Conservation (phyloP, 2,797 vertebrate species). For the Odontamblyopus rebecca region DNA sequence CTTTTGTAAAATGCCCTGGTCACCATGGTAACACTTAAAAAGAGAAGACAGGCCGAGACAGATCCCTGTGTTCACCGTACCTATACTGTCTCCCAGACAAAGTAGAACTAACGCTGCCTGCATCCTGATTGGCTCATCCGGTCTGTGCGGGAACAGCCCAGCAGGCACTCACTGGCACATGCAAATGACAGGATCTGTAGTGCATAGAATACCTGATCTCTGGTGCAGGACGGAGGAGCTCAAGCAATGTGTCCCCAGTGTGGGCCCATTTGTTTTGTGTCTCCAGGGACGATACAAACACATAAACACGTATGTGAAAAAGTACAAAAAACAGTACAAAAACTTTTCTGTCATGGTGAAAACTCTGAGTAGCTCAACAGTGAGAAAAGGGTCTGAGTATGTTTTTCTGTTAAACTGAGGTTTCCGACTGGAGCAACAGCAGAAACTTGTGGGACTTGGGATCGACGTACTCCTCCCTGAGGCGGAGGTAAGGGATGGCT, state of each 20-base stretch:
- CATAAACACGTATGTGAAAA: conserved; percentile 36
- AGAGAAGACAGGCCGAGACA: conserved; percentile 38
- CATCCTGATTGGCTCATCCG: conserved; percentile 33
- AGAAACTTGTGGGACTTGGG: conserved; percentile 96
- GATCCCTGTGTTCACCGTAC: conserved; percentile 24
- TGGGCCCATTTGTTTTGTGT: conserved; percentile 29
- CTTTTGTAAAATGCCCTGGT: conserved; percentile 38
- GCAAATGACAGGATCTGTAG: conserved; percentile 52
- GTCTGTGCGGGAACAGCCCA: conserved; percentile 13
- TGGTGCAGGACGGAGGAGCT: conserved; percentile 43
- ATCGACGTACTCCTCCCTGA: conserved; percentile 92
- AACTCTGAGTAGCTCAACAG: conserved; percentile 42
- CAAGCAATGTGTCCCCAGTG: conserved; percentile 28
- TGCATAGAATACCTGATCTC: conserved; percentile 66
- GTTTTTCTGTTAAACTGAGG: conserved; percentile 81
- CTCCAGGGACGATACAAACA: conserved; percentile 34
- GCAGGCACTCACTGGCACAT: conserved; percentile 58
- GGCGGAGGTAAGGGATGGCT: conserved; percentile 89
- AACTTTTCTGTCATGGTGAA: conserved; percentile 35
- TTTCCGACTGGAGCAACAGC: conserved; percentile 93
- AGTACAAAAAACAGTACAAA: conserved; percentile 66
- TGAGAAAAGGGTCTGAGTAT: conserved; percentile 53
- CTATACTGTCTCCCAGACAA: conserved; percentile 29
- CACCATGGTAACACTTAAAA: conserved; percentile 27
- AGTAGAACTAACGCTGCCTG: conserved; percentile 20